Percentiles rank a stretch among this genome's conserved stretches.
Evolutionary conservation across 2,113 vertebrate genomes (phyloP).

Genomic region (Otolemur garnettii): DNA sequence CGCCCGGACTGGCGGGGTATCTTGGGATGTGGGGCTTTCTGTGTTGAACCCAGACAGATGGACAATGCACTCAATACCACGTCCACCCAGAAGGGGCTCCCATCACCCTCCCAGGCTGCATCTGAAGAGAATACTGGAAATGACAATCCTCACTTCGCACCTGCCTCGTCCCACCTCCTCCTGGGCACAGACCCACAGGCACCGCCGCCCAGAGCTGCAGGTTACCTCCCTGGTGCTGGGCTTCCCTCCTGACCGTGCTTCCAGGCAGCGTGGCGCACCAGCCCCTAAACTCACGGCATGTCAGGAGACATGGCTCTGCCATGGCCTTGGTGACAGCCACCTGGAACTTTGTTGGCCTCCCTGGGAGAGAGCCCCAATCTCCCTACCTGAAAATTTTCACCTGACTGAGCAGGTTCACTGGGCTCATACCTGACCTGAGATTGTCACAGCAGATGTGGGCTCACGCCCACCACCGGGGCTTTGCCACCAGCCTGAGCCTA

Average conservation of each 20-base stretch:
- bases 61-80: rapidly evolving
- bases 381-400: background rate
- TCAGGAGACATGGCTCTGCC: rapidly evolving
- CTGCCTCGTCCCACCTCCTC: background rate
- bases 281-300: rapidly evolving
- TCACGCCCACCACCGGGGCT: rapidly evolving
- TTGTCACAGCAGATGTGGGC: rapidly evolving
- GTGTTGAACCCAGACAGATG: background rate
- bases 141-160: rapidly evolving
- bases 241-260: background rate
- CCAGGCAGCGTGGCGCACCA: rapidly evolving
- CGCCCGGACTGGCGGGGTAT: background rate
- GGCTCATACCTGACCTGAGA: rapidly evolving
- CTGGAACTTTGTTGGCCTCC: rapidly evolving
- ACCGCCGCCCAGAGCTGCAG: rapidly evolving
- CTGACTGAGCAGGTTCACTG: background rate
- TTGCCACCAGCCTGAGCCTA: background rate
- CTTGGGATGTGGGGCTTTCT: background rate
- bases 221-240: rapidly evolving
- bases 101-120: background rate
- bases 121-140: background rate
- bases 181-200: background rate
- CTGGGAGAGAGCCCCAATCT: rapidly evolving
- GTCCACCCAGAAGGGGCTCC: rapidly evolving
- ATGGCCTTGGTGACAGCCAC: rapidly evolving